Base-by-base conservation (phyloP, 2,113 vertebrate species). In the Cranoglanis bouderius region DNA sequence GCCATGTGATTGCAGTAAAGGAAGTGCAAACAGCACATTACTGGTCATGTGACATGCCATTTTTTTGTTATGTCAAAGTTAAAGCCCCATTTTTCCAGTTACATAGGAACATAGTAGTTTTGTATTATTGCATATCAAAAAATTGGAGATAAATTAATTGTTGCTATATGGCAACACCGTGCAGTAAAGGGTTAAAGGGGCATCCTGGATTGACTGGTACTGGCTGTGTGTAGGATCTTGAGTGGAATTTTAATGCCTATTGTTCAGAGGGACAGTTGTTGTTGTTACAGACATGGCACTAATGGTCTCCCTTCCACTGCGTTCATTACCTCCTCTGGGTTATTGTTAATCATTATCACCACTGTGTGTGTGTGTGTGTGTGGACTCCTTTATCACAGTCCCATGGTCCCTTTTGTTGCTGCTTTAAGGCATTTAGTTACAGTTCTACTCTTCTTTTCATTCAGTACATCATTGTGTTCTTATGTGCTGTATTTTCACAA, bases 351-450 rank as follows among this genome's bases (percentile, higher is more conserved):
- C 57, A 78, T 90, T 90, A 90, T 90, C 53, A 61, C 21, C 59
- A 32, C 35, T 32, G 63, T 43, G 70, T 78, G 74, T 82, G 74
- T 63, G 38, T 46, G 80, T 84, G 87, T 13, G 43, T 88, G 80
- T 83, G 53, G 35, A 67, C 89, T 75, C 87, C 88, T 90, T 90
- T 12, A 88, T 90, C 84, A 86, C 63, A 2, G 77, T 86, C 87
- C 13, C 59, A 81, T n/a, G 26, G 43, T 57, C n/a, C 18, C 13
- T 13, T 82, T 88, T 53, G 35, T 84, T 29, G 1, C 13, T 85
- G 38, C 83, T 75, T 78, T 87, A 49, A 80, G 55, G 21, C 32
- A 35, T 84, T 87, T 87, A 35, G 84, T 90, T 67, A 57, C 38
- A n/a, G 18, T 35, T 61, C 53, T 40, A 9, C 38, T 65, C 40